Base-by-base conservation (phyloP, 2,797 vertebrate genomes). In the Propithecus perrieri region DNA sequence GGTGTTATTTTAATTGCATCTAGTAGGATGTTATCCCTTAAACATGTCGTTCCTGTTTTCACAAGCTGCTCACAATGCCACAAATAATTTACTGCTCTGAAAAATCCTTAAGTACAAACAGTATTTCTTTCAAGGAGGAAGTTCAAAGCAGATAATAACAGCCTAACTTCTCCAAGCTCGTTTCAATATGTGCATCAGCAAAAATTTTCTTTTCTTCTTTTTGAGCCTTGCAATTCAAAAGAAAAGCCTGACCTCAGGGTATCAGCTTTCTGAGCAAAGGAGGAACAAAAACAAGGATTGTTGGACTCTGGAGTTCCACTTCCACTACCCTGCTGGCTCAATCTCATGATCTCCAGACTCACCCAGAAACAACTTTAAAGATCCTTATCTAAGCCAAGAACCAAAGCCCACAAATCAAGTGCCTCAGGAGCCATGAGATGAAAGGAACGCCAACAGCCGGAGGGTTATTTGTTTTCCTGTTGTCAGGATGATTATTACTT, bases 261-360 rank as follows among this genome's bases (percentile, higher is more conserved):
- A 67, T 81, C 30, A 22, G 46, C 53, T 89, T 92, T 80, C 90
- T 83, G 67, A 33, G 14, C 26, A 46, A 69, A 84, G 46, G 41
- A 76, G 76, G 87, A 97, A 61, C 17, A 90, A 93, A 95, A 97
- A 26, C n/a, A 85, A 65, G 75, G 94, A 81, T 18, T 43, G 7
- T 50, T 72, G 59, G 63, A 18, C 59, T 69, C 11, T 50, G 41
- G 22, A 18, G 69, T 50, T 72, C 38, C 74, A 33, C 22, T 67
- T 35, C 74, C 46, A 43, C 46, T 35, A n/a, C 14, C 65, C 67
- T 53, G 46, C 59, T 38, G 55, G 17, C 33, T 80, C 17, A 7
- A 22, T 80, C 55, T 57, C 55, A 57, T 10, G 55, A 57, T 57
- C 78, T 92, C 86, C 50, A n/a, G 65, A 41, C 76, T 78, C 33